These are phyloP conservation scores for Rhorus exstirpatorius DNA, from an alignment of 2,888 invertebrate species.

Conservation along the genomic window DNA sequence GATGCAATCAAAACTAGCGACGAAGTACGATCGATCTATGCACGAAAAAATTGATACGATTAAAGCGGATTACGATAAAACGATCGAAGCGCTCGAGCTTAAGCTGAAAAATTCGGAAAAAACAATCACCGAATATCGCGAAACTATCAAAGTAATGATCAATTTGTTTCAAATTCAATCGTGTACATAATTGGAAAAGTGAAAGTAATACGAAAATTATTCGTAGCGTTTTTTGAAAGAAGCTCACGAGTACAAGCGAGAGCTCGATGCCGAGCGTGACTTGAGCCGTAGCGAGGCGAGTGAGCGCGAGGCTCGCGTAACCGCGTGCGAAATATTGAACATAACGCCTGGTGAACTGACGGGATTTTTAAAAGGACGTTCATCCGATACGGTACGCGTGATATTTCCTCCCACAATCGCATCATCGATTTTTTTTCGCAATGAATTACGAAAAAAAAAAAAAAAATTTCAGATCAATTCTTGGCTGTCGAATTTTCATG, in stretches of 20 bases:
- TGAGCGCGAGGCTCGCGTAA: constrained; percentile 75
- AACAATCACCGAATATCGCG: constrained; percentile 59
- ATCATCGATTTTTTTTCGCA: no score
- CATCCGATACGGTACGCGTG: constrained; percentile 68
- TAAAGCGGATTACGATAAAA: constrained; percentile 63
- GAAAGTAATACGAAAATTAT: constrained; percentile 5
- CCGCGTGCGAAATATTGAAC: constrained; percentile 77
- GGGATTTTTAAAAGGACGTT: constrained; percentile 73
- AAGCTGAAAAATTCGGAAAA: constrained; percentile 63
- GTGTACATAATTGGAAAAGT: background rate
- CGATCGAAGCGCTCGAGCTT: constrained; percentile 42
- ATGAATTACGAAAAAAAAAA: no score
- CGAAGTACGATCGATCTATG: constrained; percentile 67
- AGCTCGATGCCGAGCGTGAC: constrained; percentile 52
- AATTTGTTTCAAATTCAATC: background rate
- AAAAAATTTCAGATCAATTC: constrained; percentile 67
- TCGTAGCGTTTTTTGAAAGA: constrained; percentile 69
- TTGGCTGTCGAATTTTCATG: constrained; percentile 68
- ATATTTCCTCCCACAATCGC: background rate
- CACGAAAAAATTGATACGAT: constrained; percentile 59
- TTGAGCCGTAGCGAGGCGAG: constrained; percentile 71
- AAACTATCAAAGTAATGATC: constrained; percentile 68
- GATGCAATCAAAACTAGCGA: constrained; percentile 62
- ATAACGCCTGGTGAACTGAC: constrained; percentile 76
- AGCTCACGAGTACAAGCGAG: constrained; percentile 59